A percentile compares a stretch with the other conserved stretches of the same genome.
Evolutionary conservation across 2,888 invertebrate genomes (phyloP).

Genomic region (Liodrosophila aerea): DNA sequence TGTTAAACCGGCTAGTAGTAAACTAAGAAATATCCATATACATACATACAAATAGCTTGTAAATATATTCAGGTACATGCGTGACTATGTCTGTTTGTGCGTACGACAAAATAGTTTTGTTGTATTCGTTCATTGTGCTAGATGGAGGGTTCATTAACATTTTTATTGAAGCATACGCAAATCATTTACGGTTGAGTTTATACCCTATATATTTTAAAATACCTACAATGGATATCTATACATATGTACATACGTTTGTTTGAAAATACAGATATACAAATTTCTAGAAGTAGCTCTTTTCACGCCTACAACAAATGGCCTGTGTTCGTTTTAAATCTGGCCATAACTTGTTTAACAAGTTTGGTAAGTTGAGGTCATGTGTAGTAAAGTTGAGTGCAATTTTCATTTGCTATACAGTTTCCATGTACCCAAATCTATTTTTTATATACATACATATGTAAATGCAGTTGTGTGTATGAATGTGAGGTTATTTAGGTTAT

Average conservation of each 20-base stretch:
- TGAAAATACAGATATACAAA: background rate
- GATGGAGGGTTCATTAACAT: slow-evolving; percentile 44
- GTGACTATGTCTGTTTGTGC: slow-evolving; percentile 7
- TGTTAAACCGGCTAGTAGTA: slow-evolving; percentile 1
- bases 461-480: background rate
- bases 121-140: slow-evolving; percentile 7
- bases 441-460: no score
- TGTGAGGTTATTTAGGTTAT: background rate
- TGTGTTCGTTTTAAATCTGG: slow-evolving; percentile 31
- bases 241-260: background rate
- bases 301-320: slow-evolving; percentile 52
- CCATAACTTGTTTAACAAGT: slow-evolving; percentile 66
- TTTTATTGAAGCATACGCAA: slow-evolving; percentile 17
- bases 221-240: background rate
- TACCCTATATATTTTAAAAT: no score
- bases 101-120: background rate
- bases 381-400: slow-evolving; percentile 29
- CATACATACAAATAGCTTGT: background rate
- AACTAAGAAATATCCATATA: background rate
- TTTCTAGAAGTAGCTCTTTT: slow-evolving; percentile 17
- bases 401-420: slow-evolving; percentile 19
- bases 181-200: slow-evolving; percentile 4
- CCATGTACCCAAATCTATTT: background rate
- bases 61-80: background rate
- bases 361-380: slow-evolving; percentile 50